Conservation (phyloP, 2,113 vertebrate genomes). For the Dicentrarchus labrax region DNA sequence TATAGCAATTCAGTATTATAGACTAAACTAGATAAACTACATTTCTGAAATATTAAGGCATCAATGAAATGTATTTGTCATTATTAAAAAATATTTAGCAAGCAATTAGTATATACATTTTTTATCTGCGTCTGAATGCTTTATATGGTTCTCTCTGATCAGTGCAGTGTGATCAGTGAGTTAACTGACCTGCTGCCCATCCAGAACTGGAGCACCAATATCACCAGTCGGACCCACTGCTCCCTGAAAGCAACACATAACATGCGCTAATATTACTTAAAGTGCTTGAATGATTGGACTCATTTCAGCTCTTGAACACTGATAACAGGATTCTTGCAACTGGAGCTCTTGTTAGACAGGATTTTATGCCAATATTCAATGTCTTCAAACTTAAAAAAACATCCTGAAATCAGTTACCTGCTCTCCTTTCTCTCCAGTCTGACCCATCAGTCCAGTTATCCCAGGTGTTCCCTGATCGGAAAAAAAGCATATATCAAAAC, state of each 20-base stretch:
- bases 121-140: neutral
- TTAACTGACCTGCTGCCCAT: slow-evolving; percentile 83
- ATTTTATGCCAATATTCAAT: neutral
- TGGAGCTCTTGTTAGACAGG: neutral
- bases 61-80: neutral
- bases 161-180: neutral
- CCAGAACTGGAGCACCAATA: slow-evolving; percentile 73
- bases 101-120: neutral
- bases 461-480: slow-evolving; percentile 80
- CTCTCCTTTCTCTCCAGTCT: slow-evolving; percentile 80
- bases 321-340: neutral
- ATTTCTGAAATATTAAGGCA: neutral
- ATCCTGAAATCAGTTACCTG: slow-evolving; percentile 73
- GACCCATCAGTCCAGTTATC: slow-evolving; percentile 70
- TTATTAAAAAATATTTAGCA: neutral
- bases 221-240: slow-evolving; percentile 70
- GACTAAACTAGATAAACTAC: neutral
- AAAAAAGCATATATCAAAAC: neutral
- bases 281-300: neutral
- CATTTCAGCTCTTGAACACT: neutral
- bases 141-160: neutral
- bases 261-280: neutral
- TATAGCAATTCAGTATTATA: neutral
- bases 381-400: neutral
- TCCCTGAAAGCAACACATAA: slow-evolving; percentile 75